These are phyloP conservation scores for Limanda limanda DNA, from an alignment of 2,113 vertebrate species.

Conservation along the genomic window DNA sequence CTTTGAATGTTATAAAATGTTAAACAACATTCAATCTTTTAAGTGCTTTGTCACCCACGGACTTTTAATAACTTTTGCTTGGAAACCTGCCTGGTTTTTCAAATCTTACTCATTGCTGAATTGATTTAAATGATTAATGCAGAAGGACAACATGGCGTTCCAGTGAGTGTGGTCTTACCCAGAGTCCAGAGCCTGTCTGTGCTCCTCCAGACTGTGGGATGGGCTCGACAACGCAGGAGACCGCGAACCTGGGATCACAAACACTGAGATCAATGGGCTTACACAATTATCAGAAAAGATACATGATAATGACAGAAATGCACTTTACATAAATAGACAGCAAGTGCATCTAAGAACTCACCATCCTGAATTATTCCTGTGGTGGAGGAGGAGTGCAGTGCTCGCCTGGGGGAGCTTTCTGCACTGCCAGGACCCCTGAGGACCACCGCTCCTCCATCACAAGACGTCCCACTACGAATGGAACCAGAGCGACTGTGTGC, in stretches of 20 bases:
- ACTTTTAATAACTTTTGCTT: neutral
- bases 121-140: too few species aligned
- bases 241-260: slow-evolving; percentile 63
- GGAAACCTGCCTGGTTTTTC: too few species aligned
- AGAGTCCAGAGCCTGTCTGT: slow-evolving; percentile 82
- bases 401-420: slow-evolving; percentile 82
- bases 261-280: slow-evolving; percentile 3
- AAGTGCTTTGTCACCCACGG: neutral
- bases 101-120: too few species aligned
- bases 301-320: too few species aligned
- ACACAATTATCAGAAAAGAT: too few species aligned
- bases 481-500: slow-evolving; percentile 82
- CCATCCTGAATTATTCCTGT: slow-evolving; percentile 45
- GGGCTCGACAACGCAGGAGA: slow-evolving; percentile 76
- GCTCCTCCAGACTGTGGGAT: slow-evolving; percentile 64
- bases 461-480: slow-evolving; percentile 68
- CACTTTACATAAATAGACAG: neutral
- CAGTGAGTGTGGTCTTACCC: slow-evolving; percentile 80
- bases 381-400: slow-evolving; percentile 32
- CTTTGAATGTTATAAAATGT: neutral
- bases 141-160: neutral
- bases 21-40: neutral
- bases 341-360: slow-evolving; percentile 27
- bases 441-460: slow-evolving; percentile 55
- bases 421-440: slow-evolving; percentile 73